Evolutionary conservation across 2,113 vertebrate genomes (phyloP), one percentile per base, ranked within the genome.

Genomic region (Ptilorrhoa leucosticta): DNA sequence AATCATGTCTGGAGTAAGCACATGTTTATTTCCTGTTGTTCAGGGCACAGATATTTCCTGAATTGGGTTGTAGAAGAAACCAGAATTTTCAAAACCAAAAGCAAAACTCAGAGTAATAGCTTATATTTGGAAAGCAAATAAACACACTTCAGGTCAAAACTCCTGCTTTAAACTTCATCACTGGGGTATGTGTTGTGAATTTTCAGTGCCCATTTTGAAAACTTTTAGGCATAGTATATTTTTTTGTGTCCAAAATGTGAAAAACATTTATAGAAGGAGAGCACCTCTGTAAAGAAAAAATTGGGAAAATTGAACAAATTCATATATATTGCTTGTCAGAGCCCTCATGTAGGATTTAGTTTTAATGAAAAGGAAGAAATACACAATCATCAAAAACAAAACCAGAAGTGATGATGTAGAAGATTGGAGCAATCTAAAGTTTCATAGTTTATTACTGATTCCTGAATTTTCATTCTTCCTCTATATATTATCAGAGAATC

Each of bases 231-330:
- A 37, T 9, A 51, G 15, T 19, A 7, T 17, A 44, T 44, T 39
- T 54, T 53, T 51, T 35, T 15, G 1, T 10, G 14, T 73, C 53
- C 21, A 70, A 89, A 78, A 87, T 53, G 17, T 56, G 54, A 61
- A 91, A 91, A 87, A 40, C 2, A 31, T 64, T 58, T 77, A 18
- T 31, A 57, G 40, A 35, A 54, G 6, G 6, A 13, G 37, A 51
- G 8, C 0, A 24, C 1, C 33, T 68, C 40, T 28, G 21, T 31
- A 60, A 79, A 7, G 11, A 58, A 71, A 61, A 56, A 56, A 21
- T 0, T 11, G 5, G 7, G 33, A 51, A 76, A 68, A 3, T 10
- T 61, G 57, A 0, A 1, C 6, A 50, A 56, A 68, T 60, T 60
- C 0, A 1, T 20, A 82, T 82, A 72, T 91, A 23, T 14, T 79